Evolutionary conservation across 2,888 invertebrate genomes (phyloP), one percentile per base, ranked within the genome.

Genomic region (Drosophila affinis): DNA sequence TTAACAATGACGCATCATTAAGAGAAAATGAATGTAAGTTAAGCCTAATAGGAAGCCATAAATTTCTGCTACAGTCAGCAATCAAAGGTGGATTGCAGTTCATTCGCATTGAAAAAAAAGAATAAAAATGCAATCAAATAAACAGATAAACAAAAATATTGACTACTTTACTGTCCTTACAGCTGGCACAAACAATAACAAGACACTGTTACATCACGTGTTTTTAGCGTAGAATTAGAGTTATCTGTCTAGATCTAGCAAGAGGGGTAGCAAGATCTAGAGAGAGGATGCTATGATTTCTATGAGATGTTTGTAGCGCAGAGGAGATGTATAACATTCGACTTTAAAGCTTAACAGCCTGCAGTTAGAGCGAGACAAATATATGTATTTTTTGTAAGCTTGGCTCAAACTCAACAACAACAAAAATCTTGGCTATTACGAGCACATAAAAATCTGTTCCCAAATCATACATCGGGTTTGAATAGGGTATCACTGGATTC

Each of bases 61-160:
- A 29, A 60, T 46, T 58, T 21, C 39, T 12, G n/a, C n/a, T 27
- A 24, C 44, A 45, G 55, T 55, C 14, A 45, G 24, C 21, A 27
- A 24, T 18, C 46, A 64, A 48, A 53, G 57, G 64, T 64, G 68
- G 52, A 68, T 17, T 39, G 12, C 14, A 57, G 57, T 32, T 62
- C 49, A 48, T 59, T 59, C 29, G 44, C 62, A 17, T 58, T 48
- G 12, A 49, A 58, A 59, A 62, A 24, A 45, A 39, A 27, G 0
- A 44, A 62, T 27, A 32, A 9, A 49, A 62, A 14, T 34, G 34
- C 34, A 34, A 34, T 34, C 12, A 5, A 12, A 34, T 14, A 4
- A 34, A 34, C 5, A 34, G 34, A 39, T 14, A 14, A 39, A 39
- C 39, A 39, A 39, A 39, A 39, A 39, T 39, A 39, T 39, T 39